phyloP scores from a whole-genome alignment of 2,888 invertebrate genomes.

The Alentia gelatinosa region DNA sequence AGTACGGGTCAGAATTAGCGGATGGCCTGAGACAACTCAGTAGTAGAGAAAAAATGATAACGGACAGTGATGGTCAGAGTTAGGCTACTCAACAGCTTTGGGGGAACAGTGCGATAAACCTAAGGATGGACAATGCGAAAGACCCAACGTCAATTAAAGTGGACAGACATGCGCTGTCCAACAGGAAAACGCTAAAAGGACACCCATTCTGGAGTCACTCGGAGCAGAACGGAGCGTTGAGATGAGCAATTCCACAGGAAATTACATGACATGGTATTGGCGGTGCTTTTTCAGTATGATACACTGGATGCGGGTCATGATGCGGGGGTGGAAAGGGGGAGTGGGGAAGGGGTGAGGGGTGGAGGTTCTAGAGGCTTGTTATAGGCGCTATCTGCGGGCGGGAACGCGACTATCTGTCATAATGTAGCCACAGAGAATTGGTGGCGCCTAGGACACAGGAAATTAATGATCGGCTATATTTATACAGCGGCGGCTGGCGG shows the following conservation, averaged over 20 bases:
- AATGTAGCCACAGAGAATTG: conserved; percentile 7
- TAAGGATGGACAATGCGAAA: too few relatives aligned
- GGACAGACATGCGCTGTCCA: conserved; percentile 11
- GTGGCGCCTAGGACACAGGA: conserved; percentile 3
- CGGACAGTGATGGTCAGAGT: too few relatives aligned
- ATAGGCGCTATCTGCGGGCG: neutral
- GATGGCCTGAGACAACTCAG: too few relatives aligned
- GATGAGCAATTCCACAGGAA: conserved; percentile 45
- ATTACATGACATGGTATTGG: conserved; percentile 45
- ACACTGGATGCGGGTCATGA: conserved; percentile 5
- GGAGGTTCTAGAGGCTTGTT: too few relatives aligned
- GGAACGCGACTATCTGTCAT: conserved; percentile 20
- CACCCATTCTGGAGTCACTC: conserved; percentile 14
- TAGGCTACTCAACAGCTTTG: too few relatives aligned
- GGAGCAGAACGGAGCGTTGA: conserved; percentile 19
- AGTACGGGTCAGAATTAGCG: too few relatives aligned
- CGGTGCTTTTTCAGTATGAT: conserved; percentile 33
- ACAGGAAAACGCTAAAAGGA: conserved; percentile 34
- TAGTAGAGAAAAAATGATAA: too few relatives aligned
- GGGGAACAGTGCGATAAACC: too few relatives aligned
- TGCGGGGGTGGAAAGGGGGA: neutral
- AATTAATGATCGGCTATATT: conserved; percentile 48
- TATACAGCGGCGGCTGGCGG: neutral
- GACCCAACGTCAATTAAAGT: conserved; percentile 12
- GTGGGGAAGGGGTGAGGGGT: neutral